These are phyloP conservation scores for Aspidiotus rigidus DNA, from an alignment of 2,888 invertebrate species.

Conservation along the genomic window DNA sequence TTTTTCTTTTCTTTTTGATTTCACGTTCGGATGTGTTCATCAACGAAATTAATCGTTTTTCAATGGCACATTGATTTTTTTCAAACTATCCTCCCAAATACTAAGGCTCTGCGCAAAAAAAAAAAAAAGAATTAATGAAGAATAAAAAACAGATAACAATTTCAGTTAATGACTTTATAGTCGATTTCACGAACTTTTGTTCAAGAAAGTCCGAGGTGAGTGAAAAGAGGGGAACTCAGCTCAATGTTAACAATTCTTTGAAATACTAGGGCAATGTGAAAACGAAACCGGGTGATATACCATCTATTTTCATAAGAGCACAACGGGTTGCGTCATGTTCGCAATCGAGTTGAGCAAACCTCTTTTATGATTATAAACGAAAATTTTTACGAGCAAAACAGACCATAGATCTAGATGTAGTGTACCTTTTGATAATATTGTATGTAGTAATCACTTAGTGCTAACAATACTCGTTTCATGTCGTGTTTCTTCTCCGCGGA, in stretches of 20 bases:
- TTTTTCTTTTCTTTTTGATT: slow-evolving; percentile 16
- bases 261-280: no score
- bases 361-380: not conserved
- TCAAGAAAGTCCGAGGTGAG: no score
- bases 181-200: no score
- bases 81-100: slow-evolving; percentile 31
- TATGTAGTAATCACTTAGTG: slow-evolving; percentile 57
- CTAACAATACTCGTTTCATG: slow-evolving; percentile 53
- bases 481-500: slow-evolving; percentile 55
- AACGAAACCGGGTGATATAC: no score
- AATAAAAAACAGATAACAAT: no score
- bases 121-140: not conserved
- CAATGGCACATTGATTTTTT: slow-evolving; percentile 29
- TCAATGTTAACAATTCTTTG: no score
- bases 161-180: no score
- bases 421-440: slow-evolving; percentile 53
- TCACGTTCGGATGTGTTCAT: not conserved
- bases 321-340: no score
- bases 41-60: slow-evolving; percentile 8
- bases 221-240: no score
- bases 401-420: not conserved
- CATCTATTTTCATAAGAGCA: no score
- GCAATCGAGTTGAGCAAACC: no score
- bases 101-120: slow-evolving; percentile 18
- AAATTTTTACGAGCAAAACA: not conserved